Base-by-base conservation (phyloP, 2,888 invertebrate species). In the Drosophila pegasa region DNA sequence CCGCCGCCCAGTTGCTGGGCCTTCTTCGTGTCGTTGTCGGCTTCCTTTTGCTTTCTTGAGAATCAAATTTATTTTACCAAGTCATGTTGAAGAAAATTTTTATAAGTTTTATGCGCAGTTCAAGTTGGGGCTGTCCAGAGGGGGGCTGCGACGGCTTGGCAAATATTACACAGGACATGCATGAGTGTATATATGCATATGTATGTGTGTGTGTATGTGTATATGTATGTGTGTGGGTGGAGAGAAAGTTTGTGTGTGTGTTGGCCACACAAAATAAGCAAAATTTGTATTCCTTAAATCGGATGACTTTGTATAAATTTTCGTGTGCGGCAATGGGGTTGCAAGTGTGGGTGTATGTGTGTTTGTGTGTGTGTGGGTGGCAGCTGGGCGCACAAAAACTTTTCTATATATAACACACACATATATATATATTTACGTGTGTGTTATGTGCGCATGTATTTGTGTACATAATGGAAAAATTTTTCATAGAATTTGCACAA, bases 61-160 rank as follows among this genome's bases (percentile, higher is more conserved):
- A 91, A 90, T 90, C 89, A 90, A 90, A 90, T 90, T 90, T 91
- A 90, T 90, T 90, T 91, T 89, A 87, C 90, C 90, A 90, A 90
- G 88, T 90, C 91, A 90, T 90, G 90, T 87, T 90, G 89, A 90
- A 89, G 88, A 90, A 87, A 90, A 90, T 90, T 91, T 90, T 89
- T 90, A 90, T 89, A 90, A 90, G 91, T 90, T 90, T 90, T 90
- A 87, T 90, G 80, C 76, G 84, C 72, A 78, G 82, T 68, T 78
- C 75, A 78, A 80, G 77, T 45, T 77, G 74, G 76, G 67, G 73
- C 77, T 69, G 74, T 70, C 51, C 51, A 33, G 64, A 35, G 48
- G 66, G 58, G 22, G 20, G 22, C 43, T 10, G 56, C 33, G 54
- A 41, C 27, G 27, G 62, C 20, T 78, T 81, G 75, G 68, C 70